phyloP scores from a whole-genome alignment of 2,797 vertebrate genomes.

The Potorous gilbertii region DNA sequence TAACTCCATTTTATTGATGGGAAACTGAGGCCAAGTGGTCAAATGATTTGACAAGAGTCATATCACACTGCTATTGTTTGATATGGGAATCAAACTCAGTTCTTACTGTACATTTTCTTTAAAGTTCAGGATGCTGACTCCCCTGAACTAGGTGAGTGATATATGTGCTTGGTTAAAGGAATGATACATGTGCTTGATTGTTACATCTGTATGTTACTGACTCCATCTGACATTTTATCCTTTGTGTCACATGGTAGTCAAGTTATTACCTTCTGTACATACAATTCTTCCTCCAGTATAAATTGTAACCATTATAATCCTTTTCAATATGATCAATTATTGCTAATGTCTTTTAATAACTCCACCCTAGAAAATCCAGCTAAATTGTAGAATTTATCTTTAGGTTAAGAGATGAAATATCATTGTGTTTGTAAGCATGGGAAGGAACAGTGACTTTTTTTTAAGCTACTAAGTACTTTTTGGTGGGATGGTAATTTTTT shows the following conservation, averaged over 20 bases:
- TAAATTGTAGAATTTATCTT: background rate
- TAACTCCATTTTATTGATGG: background rate
- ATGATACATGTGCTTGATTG: too few relatives aligned
- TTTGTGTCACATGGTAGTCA: background rate
- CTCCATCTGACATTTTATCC: background rate
- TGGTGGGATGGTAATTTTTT: background rate
- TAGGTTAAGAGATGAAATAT: background rate
- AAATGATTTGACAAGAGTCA: background rate
- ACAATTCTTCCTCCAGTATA: background rate
- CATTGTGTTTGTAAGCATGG: background rate
- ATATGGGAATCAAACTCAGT: background rate
- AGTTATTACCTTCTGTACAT: background rate
- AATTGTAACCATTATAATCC: background rate
- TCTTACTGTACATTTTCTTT: too few relatives aligned
- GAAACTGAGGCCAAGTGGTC: background rate
- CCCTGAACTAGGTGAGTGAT: too few relatives aligned
- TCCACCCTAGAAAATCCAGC: background rate
- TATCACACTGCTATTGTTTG: background rate
- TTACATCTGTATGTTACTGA: too few relatives aligned
- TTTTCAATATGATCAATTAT: background rate
- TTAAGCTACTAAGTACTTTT: background rate
- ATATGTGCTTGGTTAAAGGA: too few relatives aligned
- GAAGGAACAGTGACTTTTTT: background rate
- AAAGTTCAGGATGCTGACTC: too few relatives aligned
- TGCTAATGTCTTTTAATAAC: background rate